Percentiles rank a stretch among this genome's conserved stretches.
Evolutionary conservation across 2,797 vertebrate species (phyloP).

Genomic region (Chelonia mydas): DNA sequence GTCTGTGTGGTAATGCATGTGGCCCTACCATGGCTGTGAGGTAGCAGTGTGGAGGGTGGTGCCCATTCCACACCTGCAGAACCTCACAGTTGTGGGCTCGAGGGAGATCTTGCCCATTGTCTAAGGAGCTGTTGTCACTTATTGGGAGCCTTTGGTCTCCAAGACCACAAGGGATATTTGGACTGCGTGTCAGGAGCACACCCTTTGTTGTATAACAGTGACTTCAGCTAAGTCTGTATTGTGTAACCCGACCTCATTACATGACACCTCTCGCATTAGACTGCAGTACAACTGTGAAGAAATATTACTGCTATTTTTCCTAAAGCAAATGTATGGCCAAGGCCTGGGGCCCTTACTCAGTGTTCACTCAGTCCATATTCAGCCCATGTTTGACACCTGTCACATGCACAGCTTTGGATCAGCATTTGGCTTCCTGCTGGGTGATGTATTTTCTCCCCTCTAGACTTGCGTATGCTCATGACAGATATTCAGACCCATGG

Average conservation of each 20-base stretch:
- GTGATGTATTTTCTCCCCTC: slow-evolving; percentile 44
- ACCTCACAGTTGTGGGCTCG: too few relatives aligned
- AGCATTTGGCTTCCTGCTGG: slow-evolving; percentile 2
- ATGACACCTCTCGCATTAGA: not conserved
- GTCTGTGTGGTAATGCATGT: not conserved
- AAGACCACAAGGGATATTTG: not conserved
- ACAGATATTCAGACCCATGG: slow-evolving; percentile 66
- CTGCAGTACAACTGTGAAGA: slow-evolving; percentile 1
- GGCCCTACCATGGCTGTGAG: not conserved
- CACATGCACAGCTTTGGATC: not conserved
- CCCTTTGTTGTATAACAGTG: not conserved
- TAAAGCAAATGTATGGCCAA: not conserved
- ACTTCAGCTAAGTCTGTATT: slow-evolving; percentile 12
- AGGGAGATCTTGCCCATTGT: not conserved
- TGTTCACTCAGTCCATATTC: not conserved
- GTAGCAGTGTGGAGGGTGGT: not conserved
- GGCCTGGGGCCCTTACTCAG: not conserved
- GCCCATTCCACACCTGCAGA: too few relatives aligned
- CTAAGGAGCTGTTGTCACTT: not conserved
- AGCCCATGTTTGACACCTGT: not conserved
- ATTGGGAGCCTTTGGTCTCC: not conserved
- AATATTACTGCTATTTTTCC: not conserved
- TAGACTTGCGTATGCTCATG: slow-evolving; percentile 69
- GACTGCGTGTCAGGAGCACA: not conserved
- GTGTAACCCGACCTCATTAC: not conserved